phyloP scores from a whole-genome alignment of 2,113 vertebrate species.

The Podiceps cristatus region DNA sequence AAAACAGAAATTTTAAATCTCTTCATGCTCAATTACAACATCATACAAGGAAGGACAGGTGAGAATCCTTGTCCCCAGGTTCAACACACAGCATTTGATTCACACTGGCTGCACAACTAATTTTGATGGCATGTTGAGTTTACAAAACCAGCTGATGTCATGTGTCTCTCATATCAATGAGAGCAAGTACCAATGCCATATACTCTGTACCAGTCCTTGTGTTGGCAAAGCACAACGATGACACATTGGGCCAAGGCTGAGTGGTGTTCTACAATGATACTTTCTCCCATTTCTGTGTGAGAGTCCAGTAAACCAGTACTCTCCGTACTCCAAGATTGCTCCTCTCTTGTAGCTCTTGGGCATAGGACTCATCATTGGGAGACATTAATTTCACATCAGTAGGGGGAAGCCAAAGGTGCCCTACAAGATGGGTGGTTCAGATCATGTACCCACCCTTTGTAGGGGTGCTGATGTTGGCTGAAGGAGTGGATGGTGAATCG shows the following conservation, averaged over 20 bases:
- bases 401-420: background rate
- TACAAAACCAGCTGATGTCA: background rate
- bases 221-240: background rate
- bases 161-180: background rate
- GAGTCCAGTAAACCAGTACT: background rate
- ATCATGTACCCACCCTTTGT: background rate
- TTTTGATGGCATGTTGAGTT: background rate
- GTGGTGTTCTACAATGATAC: background rate
- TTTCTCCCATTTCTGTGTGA: background rate
- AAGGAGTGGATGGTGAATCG: background rate
- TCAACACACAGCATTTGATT: background rate
- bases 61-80: background rate
- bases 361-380: background rate
- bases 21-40: background rate
- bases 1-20: background rate
- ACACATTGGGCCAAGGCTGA: background rate
- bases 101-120: background rate
- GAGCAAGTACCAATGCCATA: background rate
- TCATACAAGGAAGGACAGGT: background rate
- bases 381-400: background rate
- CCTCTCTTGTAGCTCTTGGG: background rate
- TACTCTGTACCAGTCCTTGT: background rate
- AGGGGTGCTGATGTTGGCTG: background rate
- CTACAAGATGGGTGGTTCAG: background rate
- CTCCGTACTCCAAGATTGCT: fast-evolving